Percentiles rank a stretch among this genome's conserved stretches.
Conservation (phyloP, 2,888 invertebrate genomes). For the Watsonalla cultraria region DNA sequence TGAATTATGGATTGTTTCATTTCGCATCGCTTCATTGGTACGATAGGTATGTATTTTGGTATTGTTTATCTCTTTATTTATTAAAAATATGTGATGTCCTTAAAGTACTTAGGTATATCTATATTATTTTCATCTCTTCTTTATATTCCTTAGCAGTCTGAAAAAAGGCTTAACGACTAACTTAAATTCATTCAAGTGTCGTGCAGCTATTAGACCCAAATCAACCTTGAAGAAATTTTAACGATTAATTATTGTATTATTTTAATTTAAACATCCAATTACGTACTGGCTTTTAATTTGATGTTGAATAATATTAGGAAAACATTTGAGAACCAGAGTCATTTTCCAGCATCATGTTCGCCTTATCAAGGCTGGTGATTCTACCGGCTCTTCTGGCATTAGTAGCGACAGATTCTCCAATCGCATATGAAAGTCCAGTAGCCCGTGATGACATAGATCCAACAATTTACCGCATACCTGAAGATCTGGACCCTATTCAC, state of each 20-base stretch:
- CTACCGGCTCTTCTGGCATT: constrained; percentile 39
- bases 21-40: constrained; percentile 27
- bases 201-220: too few species aligned
- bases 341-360: constrained; percentile 39
- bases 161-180: too few species aligned
- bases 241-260: too few species aligned
- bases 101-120: too few species aligned
- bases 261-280: too few species aligned
- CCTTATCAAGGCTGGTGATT: constrained; percentile 28
- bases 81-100: neutral
- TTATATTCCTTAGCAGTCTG: too few species aligned
- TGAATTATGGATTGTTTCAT: constrained; percentile 10
- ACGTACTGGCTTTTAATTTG: neutral
- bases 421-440: constrained; percentile 34
- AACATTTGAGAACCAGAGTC: neutral
- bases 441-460: constrained; percentile 23
- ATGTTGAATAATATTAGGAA: neutral
- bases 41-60: constrained; percentile 19
- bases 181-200: too few species aligned
- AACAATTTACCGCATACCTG: constrained; percentile 50
- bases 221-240: too few species aligned
- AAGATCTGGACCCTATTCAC: constrained; percentile 67
- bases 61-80: neutral
- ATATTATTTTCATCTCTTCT: too few species aligned
- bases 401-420: constrained; percentile 45